Evolutionary conservation across 2,797 vertebrate genomes (phyloP).

Genomic region (Agapornis canus): DNA sequence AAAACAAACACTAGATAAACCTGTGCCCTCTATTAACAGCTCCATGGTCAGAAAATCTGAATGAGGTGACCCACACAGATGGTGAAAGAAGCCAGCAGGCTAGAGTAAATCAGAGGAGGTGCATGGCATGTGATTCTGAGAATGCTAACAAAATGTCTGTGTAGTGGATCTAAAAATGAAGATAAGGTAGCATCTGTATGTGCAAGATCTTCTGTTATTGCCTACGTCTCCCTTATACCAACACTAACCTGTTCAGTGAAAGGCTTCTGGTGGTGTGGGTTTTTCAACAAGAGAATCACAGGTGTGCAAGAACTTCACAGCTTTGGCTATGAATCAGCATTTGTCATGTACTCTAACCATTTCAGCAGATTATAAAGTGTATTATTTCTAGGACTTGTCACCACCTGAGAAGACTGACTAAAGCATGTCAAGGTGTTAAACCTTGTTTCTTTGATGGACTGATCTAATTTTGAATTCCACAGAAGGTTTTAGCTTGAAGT

Average conservation of each 20-base stretch:
- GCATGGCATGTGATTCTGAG: background rate
- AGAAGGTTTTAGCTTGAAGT: background rate
- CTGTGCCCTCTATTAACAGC: background rate
- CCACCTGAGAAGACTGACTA: background rate
- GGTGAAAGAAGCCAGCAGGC: background rate
- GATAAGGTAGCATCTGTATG: background rate
- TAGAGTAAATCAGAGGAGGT: background rate
- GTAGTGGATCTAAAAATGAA: background rate
- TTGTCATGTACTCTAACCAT: background rate
- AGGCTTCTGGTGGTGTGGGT: background rate
- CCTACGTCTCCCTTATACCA: background rate
- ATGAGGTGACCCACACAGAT: background rate
- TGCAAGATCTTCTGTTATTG: background rate
- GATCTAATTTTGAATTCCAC: background rate
- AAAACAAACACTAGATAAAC: background rate
- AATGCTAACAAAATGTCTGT: background rate
- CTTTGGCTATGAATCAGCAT: background rate
- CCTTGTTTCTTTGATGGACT: background rate
- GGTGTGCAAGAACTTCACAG: background rate
- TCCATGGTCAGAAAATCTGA: background rate
- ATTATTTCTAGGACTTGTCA: background rate
- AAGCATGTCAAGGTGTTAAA: background rate
- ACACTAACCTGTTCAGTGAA: background rate
- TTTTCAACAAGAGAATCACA: background rate
- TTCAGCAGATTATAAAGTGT: background rate